Evolutionary conservation across 1,140 invertebrate genomes (phyloP).

Genomic region (Aphidius gifuensis): DNA sequence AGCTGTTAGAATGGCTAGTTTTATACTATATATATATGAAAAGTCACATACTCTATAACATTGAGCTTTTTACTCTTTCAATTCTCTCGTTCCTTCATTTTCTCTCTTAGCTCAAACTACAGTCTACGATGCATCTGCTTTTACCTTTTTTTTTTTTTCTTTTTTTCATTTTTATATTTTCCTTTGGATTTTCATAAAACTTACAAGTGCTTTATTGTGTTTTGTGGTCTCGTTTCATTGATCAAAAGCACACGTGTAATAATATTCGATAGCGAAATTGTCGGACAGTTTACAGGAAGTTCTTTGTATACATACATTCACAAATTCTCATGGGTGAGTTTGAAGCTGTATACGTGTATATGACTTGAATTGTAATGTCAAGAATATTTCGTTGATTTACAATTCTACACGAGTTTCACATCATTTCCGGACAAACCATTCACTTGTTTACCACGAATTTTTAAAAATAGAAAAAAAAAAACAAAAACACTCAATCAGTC

Average conservation of each 20-base stretch:
- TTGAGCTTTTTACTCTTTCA: too few relatives aligned
- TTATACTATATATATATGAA: too few relatives aligned
- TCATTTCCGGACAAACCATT: slow-evolving; percentile 9
- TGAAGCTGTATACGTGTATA: slow-evolving; percentile 4
- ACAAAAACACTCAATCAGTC: too few relatives aligned
- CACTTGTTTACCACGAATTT: neutral
- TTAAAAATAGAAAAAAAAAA: too few relatives aligned
- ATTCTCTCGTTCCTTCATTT: too few relatives aligned
- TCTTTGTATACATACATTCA: neutral
- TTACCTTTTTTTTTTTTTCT: neutral
- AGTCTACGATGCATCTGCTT: too few relatives aligned
- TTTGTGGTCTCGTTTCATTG: slow-evolving; percentile 11
- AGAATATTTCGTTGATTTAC: slow-evolving; percentile 10
- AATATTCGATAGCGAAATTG: slow-evolving; percentile 19
- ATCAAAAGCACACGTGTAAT: slow-evolving; percentile 24
- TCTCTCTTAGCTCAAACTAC: too few relatives aligned
- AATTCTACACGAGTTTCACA: slow-evolving; percentile 9
- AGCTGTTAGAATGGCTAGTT: too few relatives aligned
- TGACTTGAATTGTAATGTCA: slow-evolving; percentile 20
- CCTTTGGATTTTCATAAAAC: too few relatives aligned
- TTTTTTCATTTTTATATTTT: slow-evolving; percentile 1
- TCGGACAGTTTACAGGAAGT: slow-evolving; percentile 6
- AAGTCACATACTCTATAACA: too few relatives aligned
- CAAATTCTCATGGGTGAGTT: neutral
- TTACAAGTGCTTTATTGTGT: slow-evolving; percentile 13